These are phyloP conservation scores for Loripinus fragilis DNA, from an alignment of 2,888 invertebrate genomes.

Conservation along the genomic window DNA sequence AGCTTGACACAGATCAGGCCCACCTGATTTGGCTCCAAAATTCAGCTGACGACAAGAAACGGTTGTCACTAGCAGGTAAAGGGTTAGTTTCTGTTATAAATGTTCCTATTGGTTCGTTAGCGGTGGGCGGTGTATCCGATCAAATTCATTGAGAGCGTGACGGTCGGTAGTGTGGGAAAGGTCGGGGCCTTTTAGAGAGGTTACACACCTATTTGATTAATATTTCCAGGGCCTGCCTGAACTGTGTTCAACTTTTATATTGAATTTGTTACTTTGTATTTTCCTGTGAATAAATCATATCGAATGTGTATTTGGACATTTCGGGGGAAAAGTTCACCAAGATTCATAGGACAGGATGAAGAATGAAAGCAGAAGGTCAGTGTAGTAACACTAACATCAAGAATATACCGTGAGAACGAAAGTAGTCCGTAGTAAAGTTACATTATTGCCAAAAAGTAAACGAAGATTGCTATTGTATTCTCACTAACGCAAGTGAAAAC, in stretches of 20 bases:
- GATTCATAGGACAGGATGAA: constrained; percentile 47
- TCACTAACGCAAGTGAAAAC: too few relatives aligned
- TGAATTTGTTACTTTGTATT: neutral
- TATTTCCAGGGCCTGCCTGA: neutral
- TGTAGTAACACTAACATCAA: too few relatives aligned
- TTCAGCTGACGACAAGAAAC: too few relatives aligned
- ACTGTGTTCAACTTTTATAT: neutral
- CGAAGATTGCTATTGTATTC: too few relatives aligned
- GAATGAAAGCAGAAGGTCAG: constrained; percentile 60
- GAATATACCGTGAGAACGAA: too few relatives aligned
- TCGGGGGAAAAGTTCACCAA: neutral
- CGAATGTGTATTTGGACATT: neutral
- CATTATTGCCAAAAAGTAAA: too few relatives aligned
- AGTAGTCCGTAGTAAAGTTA: too few relatives aligned
- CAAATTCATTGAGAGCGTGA: neutral
- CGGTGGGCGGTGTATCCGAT: neutral
- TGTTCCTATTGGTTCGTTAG: neutral
- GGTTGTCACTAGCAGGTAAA: too few relatives aligned
- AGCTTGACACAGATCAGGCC: too few relatives aligned
- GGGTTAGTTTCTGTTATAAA: too few relatives aligned
- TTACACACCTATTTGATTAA: neutral
- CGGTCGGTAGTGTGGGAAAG: neutral
- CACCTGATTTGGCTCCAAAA: too few relatives aligned
- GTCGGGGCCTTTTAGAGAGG: neutral
- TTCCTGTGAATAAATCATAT: neutral